These are phyloP conservation scores for Andrena fulva DNA, from an alignment of 2,888 invertebrate species.

Conservation along the genomic window DNA sequence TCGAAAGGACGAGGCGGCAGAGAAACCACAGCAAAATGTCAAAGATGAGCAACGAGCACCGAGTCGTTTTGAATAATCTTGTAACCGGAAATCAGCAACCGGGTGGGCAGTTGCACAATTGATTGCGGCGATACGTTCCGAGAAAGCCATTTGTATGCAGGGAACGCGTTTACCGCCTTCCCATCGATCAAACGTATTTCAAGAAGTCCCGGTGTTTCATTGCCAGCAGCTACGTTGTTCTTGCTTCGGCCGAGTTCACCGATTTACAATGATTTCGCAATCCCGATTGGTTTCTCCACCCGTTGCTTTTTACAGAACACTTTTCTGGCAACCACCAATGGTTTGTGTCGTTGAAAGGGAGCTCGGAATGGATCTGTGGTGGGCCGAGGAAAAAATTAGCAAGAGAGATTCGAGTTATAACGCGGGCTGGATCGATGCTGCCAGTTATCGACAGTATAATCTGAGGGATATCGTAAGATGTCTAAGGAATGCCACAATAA, in stretches of 20 bases:
- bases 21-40: conserved; percentile 67
- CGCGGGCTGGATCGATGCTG: not conserved
- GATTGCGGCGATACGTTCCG: not conserved
- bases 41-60: conserved; percentile 59
- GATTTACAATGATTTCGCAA: conserved; percentile 4
- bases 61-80: conserved; percentile 30
- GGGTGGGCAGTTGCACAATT: conserved; percentile 24
- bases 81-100: conserved; percentile 38
- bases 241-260: not conserved
- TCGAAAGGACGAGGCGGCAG: conserved; percentile 23
- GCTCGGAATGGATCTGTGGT: not conserved
- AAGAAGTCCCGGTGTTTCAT: not conserved
- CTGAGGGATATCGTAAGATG: not conserved
- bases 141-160: conserved; percentile 17
- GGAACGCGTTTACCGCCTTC: not conserved
- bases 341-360: not conserved
- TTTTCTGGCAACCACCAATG: not conserved
- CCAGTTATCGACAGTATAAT: not conserved
- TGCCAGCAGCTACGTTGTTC: not conserved
- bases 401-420: not conserved
- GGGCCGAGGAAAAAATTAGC: not conserved
- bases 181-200: conserved; percentile 22
- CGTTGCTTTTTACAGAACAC: not conserved
- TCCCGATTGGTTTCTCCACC: conserved; percentile 3
- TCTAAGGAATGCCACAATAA: not conserved